Evolutionary conservation across 2,113 vertebrate genomes (phyloP).

Genomic region (Falcunculus frontatus): DNA sequence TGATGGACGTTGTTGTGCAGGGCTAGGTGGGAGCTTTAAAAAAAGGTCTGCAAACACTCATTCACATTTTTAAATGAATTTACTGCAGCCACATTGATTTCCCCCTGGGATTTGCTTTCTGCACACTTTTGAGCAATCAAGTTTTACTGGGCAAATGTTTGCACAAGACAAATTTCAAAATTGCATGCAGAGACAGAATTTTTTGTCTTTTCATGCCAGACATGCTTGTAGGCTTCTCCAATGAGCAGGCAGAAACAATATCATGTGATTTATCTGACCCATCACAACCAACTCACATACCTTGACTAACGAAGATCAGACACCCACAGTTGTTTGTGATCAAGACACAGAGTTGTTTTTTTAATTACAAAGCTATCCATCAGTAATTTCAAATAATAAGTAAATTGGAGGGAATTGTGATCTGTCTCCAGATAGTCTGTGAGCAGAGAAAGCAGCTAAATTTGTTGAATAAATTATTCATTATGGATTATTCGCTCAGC

Average conservation of each 20-base stretch:
- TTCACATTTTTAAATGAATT: constrained; percentile 59
- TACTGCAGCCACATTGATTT: constrained; percentile 43
- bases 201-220: constrained; percentile 55
- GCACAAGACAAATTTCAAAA: constrained; percentile 66
- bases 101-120: constrained; percentile 55
- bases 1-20: background rate
- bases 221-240: constrained; percentile 54
- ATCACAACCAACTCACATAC: constrained; percentile 55
- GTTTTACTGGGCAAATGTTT: constrained; percentile 66
- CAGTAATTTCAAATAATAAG: constrained; percentile 71
- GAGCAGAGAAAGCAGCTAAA: constrained; percentile 70
- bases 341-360: constrained; percentile 64
- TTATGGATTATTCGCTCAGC: constrained; percentile 69
- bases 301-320: constrained; percentile 62
- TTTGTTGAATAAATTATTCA: constrained; percentile 72
- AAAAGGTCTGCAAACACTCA: constrained; percentile 42
- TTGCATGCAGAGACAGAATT: constrained; percentile 54
- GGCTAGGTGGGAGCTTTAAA: background rate
- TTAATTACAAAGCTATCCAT: constrained; percentile 70
- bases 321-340: constrained; percentile 62
- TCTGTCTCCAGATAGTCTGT: constrained; percentile 70
- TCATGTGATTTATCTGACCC: constrained; percentile 65
- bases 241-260: constrained; percentile 54
- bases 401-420: constrained; percentile 70
- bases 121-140: constrained; percentile 61